Percentiles rank a stretch among this genome's conserved stretches.
phyloP scores from a whole-genome alignment of 2,888 invertebrate species.

The Cenopis cana region DNA sequence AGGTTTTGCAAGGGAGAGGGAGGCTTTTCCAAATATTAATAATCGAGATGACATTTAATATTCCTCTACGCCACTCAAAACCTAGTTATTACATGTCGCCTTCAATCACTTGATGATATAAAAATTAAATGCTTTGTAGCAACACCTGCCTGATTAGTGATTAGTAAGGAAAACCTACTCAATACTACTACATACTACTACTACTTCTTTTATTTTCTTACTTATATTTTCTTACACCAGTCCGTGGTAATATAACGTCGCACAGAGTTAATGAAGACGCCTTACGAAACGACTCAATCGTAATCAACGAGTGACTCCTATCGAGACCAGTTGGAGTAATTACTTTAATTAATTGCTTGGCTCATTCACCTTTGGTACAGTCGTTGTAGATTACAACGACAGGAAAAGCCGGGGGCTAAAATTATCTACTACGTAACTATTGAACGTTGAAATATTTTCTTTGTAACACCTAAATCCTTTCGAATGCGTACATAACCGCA shows the following conservation, averaged over 20 bases:
- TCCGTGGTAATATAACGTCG: slow-evolving; percentile 6
- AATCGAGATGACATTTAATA: too few species aligned
- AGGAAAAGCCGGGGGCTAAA: neutral
- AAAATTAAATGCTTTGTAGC: neutral
- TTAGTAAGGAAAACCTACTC: neutral
- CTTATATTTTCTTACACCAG: slow-evolving; percentile 23
- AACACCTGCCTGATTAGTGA: neutral
- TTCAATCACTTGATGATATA: neutral
- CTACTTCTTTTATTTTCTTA: too few species aligned
- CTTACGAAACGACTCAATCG: slow-evolving; percentile 45
- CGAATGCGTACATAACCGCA: too few species aligned
- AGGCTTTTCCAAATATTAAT: too few species aligned
- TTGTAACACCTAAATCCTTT: too few species aligned
- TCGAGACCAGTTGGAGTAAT: slow-evolving; percentile 46
- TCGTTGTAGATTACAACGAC: neutral
- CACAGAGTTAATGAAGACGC: slow-evolving; percentile 46
- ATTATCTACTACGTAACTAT: neutral
- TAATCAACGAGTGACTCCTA: slow-evolving; percentile 47
- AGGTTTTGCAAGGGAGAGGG: too few species aligned
- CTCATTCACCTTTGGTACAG: slow-evolving; percentile 40
- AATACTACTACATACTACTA: too few species aligned
- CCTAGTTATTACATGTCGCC: too few species aligned
- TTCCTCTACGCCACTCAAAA: too few species aligned
- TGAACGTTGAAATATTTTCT: too few species aligned
- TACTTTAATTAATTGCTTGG: slow-evolving; percentile 49